phyloP scores from a whole-genome alignment of 2,888 invertebrate species.

The Drosophila eohydei region DNA sequence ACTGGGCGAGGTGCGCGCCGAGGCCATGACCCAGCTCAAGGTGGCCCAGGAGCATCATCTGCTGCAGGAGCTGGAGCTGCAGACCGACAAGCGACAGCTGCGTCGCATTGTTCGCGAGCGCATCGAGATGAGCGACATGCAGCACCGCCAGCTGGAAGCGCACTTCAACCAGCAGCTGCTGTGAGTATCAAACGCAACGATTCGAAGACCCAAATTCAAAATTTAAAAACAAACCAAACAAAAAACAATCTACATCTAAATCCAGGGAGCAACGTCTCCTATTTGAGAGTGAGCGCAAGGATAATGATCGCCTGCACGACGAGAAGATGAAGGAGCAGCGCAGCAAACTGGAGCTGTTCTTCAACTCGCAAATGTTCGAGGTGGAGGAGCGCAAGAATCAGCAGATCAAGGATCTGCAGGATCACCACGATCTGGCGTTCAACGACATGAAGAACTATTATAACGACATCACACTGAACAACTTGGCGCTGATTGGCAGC shows the following conservation, averaged over 20 bases:
- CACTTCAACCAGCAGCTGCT: constrained; percentile 79
- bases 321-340: constrained; percentile 90
- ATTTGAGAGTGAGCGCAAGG: constrained; percentile 89
- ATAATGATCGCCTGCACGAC: constrained; percentile 86
- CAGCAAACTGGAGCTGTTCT: constrained; percentile 89
- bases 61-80: constrained; percentile 90
- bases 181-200: constrained; percentile 63
- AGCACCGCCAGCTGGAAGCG: constrained; percentile 83
- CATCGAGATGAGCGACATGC: constrained; percentile 84
- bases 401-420: constrained; percentile 92
- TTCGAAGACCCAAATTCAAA: not conserved
- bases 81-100: constrained; percentile 86
- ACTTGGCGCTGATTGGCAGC: constrained; percentile 94
- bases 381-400: constrained; percentile 96
- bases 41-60: constrained; percentile 93
- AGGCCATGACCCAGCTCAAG: constrained; percentile 92
- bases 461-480: constrained; percentile 96
- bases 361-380: constrained; percentile 93
- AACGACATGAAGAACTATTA: constrained; percentile 97
- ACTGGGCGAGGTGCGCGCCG: constrained; percentile 93
- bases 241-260: not conserved
- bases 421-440: constrained; percentile 93
- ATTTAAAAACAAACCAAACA: not conserved
- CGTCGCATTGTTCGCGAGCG: constrained; percentile 86
- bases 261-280: constrained; percentile 87